These are phyloP conservation scores for Charanyca ferruginea DNA, from an alignment of 2,888 invertebrate species.

Conservation along the genomic window DNA sequence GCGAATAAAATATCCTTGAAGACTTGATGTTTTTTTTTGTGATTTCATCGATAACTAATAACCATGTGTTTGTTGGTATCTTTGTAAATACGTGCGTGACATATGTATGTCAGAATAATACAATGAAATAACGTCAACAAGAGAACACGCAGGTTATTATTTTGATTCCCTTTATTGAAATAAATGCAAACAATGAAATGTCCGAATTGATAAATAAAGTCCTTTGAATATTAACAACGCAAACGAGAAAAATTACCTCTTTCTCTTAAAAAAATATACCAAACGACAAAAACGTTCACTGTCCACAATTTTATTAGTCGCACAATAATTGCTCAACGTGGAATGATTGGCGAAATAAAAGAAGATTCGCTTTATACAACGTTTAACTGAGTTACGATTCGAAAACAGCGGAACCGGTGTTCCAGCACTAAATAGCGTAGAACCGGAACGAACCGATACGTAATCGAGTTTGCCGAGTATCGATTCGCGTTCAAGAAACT, in stretches of 20 bases:
- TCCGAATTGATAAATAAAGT: conserved; percentile 2
- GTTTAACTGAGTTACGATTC: conserved; percentile 73
- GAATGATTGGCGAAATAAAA: conserved; percentile 70
- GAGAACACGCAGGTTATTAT: not conserved
- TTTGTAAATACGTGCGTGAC: conserved; percentile 18
- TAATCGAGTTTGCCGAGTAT: conserved; percentile 72
- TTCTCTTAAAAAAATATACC: conserved; percentile 51
- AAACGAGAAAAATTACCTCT: conserved; percentile 27
- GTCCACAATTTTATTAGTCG: conserved; percentile 66
- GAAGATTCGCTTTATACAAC: conserved; percentile 67
- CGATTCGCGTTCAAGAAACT: conserved; percentile 63
- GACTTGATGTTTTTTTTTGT: conserved; percentile 57
- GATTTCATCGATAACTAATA: conserved; percentile 58
- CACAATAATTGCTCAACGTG: conserved; percentile 61
- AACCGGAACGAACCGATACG: conserved; percentile 67
- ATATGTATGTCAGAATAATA: conserved; percentile 21
- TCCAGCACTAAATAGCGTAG: conserved; percentile 67
- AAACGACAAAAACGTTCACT: conserved; percentile 54
- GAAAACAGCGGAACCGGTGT: conserved; percentile 70
- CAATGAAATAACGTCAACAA: conserved; percentile 25
- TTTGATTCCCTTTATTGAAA: conserved; percentile 10
- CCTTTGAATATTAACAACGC: conserved; percentile 29
- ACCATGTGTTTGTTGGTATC: conserved; percentile 41
- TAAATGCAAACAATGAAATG: not conserved
- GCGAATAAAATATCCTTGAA: conserved; percentile 69